A percentile compares a stretch with the other conserved stretches of the same genome.
Conservation (phyloP, 2,888 invertebrate species). For the Drosophila dives region DNA sequence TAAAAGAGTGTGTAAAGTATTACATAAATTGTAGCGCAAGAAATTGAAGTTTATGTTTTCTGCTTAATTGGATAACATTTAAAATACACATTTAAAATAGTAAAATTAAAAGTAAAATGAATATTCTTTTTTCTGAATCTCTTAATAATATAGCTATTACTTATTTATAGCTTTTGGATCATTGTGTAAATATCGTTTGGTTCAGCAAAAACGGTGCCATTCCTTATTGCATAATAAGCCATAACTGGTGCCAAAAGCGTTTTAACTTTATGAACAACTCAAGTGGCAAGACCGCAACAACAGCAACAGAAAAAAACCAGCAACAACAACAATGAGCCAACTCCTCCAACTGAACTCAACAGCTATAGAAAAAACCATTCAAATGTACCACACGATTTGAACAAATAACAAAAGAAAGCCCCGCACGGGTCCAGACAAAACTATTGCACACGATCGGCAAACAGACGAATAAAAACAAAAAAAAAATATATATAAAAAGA, state of each 20-base stretch:
- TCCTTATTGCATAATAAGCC: constrained; percentile 62
- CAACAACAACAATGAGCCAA: constrained; percentile 39
- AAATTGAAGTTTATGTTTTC: neutral
- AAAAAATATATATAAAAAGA: neutral
- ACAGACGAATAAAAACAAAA: neutral
- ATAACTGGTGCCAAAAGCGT: constrained; percentile 57
- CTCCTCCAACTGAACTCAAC: constrained; percentile 66
- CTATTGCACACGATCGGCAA: constrained; percentile 54
- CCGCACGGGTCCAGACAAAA: constrained; percentile 67
- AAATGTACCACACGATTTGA: constrained; percentile 58
- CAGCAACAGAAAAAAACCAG: constrained; percentile 7
- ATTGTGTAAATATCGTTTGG: constrained; percentile 6
- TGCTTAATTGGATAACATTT: neutral
- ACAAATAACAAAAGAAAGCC: constrained; percentile 75
- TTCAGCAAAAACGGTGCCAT: constrained; percentile 25
- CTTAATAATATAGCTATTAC: no score
- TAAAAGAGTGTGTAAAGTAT: neutral
- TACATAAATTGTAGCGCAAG: neutral
- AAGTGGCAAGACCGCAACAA: constrained; percentile 53
- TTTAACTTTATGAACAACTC: constrained; percentile 43
- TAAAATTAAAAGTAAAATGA: neutral
- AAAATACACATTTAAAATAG: neutral
- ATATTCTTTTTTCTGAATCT: neutral
- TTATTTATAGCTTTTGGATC: constrained; percentile 6
- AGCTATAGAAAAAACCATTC: constrained; percentile 48